Conservation (phyloP, 1,140 invertebrate genomes). For the Formica selysi region DNA sequence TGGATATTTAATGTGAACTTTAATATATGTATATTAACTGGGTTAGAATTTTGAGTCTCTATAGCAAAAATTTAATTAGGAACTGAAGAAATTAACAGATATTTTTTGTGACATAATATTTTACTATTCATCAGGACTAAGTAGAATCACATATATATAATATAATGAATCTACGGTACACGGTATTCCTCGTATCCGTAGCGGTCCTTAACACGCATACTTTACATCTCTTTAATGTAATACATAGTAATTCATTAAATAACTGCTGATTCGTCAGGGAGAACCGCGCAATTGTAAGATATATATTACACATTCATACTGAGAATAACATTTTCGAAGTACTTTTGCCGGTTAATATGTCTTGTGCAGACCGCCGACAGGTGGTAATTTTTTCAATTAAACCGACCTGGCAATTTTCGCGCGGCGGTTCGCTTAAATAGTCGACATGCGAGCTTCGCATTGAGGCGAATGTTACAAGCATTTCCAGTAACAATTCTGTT, state of each 20-base stretch:
- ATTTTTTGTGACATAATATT: constrained; percentile 3
- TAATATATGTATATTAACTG: background rate
- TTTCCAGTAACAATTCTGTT: background rate
- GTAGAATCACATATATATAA: too few relatives aligned
- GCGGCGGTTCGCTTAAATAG: constrained; percentile 70
- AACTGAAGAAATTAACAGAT: background rate
- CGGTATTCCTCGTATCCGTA: background rate
- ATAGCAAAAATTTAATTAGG: background rate
- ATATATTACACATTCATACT: constrained; percentile 60
- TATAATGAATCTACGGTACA: constrained; percentile 6
- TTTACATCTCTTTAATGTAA: constrained; percentile 48
- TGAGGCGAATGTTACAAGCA: constrained; percentile 57
- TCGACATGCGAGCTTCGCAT: constrained; percentile 63
- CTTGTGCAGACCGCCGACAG: constrained; percentile 59
- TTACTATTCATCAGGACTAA: background rate
- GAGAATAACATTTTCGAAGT: constrained; percentile 69
- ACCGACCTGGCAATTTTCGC: constrained; percentile 76
- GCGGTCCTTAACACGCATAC: background rate
- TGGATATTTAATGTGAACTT: background rate
- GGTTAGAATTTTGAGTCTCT: background rate
- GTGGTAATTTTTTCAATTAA: constrained; percentile 76
- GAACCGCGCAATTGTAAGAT: constrained; percentile 28
- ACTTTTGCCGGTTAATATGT: constrained; percentile 61
- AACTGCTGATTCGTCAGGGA: constrained; percentile 29
- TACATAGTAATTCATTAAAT: constrained; percentile 42